These are phyloP conservation scores for Lottia gigantea DNA, from an alignment of 2,888 invertebrate genomes.

Conservation along the genomic window DNA sequence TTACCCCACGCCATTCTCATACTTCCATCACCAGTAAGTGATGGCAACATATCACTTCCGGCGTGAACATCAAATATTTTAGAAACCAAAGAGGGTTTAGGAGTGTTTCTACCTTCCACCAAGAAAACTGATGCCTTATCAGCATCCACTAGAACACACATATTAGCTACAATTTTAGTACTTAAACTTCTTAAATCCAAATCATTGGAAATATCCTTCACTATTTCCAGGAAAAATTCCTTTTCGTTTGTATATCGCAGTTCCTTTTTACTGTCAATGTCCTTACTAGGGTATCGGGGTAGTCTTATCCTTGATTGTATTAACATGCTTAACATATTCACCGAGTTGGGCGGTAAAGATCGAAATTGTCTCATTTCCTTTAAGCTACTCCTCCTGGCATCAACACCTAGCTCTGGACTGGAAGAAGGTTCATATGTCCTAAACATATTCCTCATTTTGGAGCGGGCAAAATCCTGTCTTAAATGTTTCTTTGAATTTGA, in stretches of 20 bases:
- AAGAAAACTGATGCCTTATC: slow-evolving; percentile 71
- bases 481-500: slow-evolving; percentile 70
- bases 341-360: slow-evolving; percentile 71
- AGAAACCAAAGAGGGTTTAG: slow-evolving; percentile 69
- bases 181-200: slow-evolving; percentile 71
- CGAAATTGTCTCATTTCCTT: slow-evolving; percentile 72
- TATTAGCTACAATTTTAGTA: slow-evolving; percentile 71
- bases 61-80: slow-evolving; percentile 71
- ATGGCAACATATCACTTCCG: slow-evolving; percentile 70
- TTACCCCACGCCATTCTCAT: slow-evolving; percentile 72
- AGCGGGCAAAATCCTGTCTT: slow-evolving; percentile 71
- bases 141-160: slow-evolving; percentile 70
- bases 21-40: slow-evolving; percentile 61
- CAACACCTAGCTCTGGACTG: slow-evolving; percentile 50
- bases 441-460: slow-evolving; percentile 70
- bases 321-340: slow-evolving; percentile 71
- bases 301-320: slow-evolving; percentile 71
- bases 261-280: slow-evolving; percentile 69
- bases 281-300: slow-evolving; percentile 70
- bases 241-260: slow-evolving; percentile 67
- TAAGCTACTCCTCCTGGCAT: slow-evolving; percentile 68
- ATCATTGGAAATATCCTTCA: slow-evolving; percentile 72
- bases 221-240: slow-evolving; percentile 72
- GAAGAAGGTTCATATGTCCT: slow-evolving; percentile 65
- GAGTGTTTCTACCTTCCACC: slow-evolving; percentile 67